Evolutionary conservation across 2,113 vertebrate species (phyloP).

Genomic region (Chloroceryle aenea): DNA sequence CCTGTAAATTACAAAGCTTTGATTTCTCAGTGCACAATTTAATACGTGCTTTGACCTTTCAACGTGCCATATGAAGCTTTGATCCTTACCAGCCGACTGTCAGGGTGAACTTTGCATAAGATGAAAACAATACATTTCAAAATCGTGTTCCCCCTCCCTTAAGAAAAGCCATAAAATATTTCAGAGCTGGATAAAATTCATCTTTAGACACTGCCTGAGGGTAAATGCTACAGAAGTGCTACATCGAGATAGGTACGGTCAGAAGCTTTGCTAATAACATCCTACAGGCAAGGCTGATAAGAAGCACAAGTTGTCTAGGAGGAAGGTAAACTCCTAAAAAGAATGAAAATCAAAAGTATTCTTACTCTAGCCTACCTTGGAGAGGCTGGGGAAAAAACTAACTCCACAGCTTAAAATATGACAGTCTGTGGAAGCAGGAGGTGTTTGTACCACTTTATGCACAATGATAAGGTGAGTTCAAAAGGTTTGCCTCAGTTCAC

Average conservation of each 20-base stretch:
- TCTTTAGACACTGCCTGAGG: not conserved
- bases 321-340: not conserved
- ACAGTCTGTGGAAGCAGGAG: not conserved
- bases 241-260: constrained; percentile 13
- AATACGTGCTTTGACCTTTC: constrained; percentile 66
- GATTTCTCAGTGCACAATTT: constrained; percentile 59
- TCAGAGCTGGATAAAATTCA: not conserved
- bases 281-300: not conserved
- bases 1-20: constrained; percentile 62
- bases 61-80: constrained; percentile 50
- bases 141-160: not conserved
- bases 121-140: constrained; percentile 49
- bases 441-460: not conserved
- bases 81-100: constrained; percentile 59
- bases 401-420: not conserved
- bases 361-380: not conserved
- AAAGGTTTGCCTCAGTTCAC: not conserved
- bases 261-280: constrained; percentile 10
- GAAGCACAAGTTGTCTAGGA: not conserved
- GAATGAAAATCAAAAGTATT: not conserved
- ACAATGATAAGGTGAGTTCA: not conserved
- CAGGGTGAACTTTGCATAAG: constrained; percentile 66
- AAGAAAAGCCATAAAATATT: constrained; percentile 28
- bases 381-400: not conserved
- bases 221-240: constrained; percentile 44